Evolutionary conservation across 2,797 vertebrate genomes (phyloP).

Genomic region (Leucoraja ocellata): DNA sequence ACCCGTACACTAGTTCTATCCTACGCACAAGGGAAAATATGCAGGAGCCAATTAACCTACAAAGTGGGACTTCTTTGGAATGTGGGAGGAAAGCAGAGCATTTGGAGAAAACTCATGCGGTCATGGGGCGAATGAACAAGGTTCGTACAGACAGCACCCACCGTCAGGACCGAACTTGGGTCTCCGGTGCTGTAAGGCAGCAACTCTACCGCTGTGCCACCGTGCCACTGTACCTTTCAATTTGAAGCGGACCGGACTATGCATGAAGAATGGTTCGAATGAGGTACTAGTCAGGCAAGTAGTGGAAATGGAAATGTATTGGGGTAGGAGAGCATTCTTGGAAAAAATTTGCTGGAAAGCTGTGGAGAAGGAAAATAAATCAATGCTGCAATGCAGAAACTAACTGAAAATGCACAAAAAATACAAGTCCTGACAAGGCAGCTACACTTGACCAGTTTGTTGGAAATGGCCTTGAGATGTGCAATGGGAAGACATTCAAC

Average conservation of each 20-base stretch:
- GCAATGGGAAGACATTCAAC: background rate
- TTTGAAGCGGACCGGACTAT: background rate
- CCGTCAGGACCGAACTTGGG: too few species aligned
- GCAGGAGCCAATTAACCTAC: too few species aligned
- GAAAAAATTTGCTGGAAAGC: background rate
- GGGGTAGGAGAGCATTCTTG: background rate
- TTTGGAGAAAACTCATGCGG: too few species aligned
- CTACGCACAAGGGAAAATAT: too few species aligned
- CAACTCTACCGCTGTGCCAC: too few species aligned
- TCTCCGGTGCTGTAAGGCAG: too few species aligned
- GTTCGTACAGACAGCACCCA: too few species aligned
- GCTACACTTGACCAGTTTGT: background rate
- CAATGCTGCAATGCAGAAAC: background rate
- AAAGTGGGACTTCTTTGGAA: too few species aligned
- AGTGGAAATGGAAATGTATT: background rate
- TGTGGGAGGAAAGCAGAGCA: too few species aligned
- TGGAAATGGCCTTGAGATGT: background rate
- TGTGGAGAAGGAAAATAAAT: background rate
- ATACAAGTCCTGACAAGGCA: background rate
- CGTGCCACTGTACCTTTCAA: too few species aligned
- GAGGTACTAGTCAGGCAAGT: background rate
- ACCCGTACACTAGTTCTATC: too few species aligned
- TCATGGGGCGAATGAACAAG: too few species aligned
- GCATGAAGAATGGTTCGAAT: background rate
- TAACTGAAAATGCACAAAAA: background rate